Evolutionary conservation across 2,797 vertebrate genomes (phyloP).

Genomic region (Octomys mimax): DNA sequence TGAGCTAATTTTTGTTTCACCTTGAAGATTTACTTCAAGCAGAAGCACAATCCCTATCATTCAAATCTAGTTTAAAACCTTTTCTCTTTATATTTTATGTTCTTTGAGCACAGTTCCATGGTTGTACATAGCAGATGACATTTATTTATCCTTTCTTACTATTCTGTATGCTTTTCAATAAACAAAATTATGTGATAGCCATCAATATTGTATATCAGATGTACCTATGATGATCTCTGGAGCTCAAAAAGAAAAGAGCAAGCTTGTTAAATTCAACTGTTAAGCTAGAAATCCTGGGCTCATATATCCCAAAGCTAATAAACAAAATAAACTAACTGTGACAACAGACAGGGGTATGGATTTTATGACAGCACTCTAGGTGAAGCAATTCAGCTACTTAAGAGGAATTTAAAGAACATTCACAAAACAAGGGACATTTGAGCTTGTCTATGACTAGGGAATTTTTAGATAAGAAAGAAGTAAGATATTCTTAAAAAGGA

Average conservation of each 20-base stretch:
- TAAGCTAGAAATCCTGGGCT: too few relatives aligned
- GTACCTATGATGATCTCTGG: background rate
- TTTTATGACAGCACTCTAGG: background rate
- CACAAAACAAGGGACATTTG: background rate
- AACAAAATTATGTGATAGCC: background rate
- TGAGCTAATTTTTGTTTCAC: background rate
- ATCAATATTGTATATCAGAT: background rate
- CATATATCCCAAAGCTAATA: too few relatives aligned
- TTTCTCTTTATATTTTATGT: background rate
- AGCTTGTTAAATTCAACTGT: background rate
- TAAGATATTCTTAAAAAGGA: background rate
- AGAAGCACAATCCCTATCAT: background rate
- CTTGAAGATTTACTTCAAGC: background rate
- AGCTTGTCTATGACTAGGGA: background rate
- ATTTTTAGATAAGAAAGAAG: background rate
- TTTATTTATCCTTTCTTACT: background rate
- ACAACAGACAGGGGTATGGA: background rate
- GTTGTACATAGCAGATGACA: background rate
- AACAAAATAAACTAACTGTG: too few relatives aligned
- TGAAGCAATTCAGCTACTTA: background rate
- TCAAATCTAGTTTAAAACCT: background rate
- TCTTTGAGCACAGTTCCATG: background rate
- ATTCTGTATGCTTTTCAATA: background rate
- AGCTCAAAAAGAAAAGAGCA: background rate
- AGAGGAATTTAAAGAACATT: background rate